A percentile compares a stretch with the other conserved stretches of the same genome.
These are phyloP conservation scores for Poeciliopsis turrubarensis DNA, from an alignment of 2,113 vertebrate species.

Conservation along the genomic window DNA sequence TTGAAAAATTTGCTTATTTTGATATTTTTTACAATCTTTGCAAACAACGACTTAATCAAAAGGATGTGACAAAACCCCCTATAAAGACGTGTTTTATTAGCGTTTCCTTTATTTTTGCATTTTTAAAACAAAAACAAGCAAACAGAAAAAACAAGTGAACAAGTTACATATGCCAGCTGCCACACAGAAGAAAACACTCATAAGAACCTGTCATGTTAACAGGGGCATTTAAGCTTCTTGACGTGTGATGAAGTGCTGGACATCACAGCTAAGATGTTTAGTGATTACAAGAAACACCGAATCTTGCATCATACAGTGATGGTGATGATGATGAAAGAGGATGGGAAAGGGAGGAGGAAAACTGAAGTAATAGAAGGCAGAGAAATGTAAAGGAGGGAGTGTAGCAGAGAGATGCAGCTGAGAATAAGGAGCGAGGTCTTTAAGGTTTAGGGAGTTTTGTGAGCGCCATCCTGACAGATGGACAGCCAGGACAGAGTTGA, in stretches of 20 bases:
- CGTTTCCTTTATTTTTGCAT: too few relatives aligned
- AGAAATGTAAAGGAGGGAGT: background rate
- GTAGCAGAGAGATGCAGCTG: background rate
- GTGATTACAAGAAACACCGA: constrained; percentile 2
- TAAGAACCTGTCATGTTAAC: too few relatives aligned
- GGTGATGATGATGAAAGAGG: background rate
- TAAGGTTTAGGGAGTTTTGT: background rate
- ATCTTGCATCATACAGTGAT: constrained; percentile 31
- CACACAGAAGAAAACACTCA: too few relatives aligned
- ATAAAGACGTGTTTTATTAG: too few relatives aligned
- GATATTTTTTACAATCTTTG: too few relatives aligned
- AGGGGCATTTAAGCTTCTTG: background rate
- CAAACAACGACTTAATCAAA: too few relatives aligned
- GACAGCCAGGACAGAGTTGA: background rate
- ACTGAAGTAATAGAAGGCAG: background rate
- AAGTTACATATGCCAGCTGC: too few relatives aligned
- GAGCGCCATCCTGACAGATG: constrained; percentile 24
- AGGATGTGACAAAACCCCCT: too few relatives aligned
- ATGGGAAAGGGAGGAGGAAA: background rate
- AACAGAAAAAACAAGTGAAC: too few relatives aligned
- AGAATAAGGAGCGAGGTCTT: background rate
- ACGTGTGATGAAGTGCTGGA: background rate
- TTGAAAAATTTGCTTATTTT: too few relatives aligned
- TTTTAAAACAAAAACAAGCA: too few relatives aligned
- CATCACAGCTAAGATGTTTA: background rate